A percentile compares a stretch with the other conserved stretches of the same genome.
These are phyloP conservation scores for Idaea biselata DNA, from an alignment of 2,888 invertebrate species.

Conservation along the genomic window DNA sequence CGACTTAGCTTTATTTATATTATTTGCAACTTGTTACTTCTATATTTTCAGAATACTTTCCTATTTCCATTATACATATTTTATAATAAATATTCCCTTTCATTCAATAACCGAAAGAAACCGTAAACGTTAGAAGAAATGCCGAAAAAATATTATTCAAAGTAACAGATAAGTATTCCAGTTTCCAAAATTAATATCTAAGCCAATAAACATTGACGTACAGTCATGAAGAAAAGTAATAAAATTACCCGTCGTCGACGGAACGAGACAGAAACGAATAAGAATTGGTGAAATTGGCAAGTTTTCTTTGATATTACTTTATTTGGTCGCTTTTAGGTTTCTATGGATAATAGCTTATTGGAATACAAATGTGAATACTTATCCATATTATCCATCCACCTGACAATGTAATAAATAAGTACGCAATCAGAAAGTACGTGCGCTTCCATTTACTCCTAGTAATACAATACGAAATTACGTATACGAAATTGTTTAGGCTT, in stretches of 20 bases:
- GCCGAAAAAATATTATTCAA: conserved; percentile 6
- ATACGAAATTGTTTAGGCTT: no score
- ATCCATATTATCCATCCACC: neutral
- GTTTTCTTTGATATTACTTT: conserved; percentile 62
- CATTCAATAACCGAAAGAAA: neutral
- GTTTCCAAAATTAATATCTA: conserved; percentile 37
- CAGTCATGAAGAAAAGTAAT: conserved; percentile 45
- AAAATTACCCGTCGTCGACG: conserved; percentile 50
- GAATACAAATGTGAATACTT: neutral
- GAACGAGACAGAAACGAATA: conserved; percentile 42
- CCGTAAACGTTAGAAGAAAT: neutral
- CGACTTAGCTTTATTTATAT: no score
- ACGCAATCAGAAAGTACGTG: neutral
- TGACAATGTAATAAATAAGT: neutral
- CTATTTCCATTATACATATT: no score
- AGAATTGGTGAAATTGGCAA: conserved; percentile 42
- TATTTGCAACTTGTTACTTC: no score
- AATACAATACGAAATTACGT: no score
- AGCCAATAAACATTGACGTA: conserved; percentile 40
- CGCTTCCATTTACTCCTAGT: no score
- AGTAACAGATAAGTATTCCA: conserved; percentile 6
- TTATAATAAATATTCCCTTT: no score
- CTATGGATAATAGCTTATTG: conserved; percentile 33
- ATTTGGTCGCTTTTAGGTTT: conserved; percentile 50
- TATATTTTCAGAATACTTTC: no score